Conservation (phyloP, 2,113 vertebrate species). For the Physeter macrocephalus region DNA sequence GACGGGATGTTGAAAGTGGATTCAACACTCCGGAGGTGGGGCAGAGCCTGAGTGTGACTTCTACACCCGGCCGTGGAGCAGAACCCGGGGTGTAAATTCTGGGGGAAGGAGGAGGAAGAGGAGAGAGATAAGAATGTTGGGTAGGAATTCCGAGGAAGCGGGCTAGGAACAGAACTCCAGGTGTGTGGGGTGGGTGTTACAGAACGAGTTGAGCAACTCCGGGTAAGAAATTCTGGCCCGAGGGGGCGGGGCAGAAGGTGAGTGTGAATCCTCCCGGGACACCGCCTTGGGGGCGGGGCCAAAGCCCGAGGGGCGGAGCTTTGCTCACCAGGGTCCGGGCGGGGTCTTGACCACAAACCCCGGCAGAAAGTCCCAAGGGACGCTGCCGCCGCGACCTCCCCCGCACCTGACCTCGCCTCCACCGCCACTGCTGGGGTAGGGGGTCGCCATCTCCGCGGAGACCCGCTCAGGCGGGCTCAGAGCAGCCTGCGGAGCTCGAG, state of each 20-base stretch:
- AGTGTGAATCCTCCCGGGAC: no score
- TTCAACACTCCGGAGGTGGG: neutral
- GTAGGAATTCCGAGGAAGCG: neutral
- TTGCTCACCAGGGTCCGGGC: constrained; percentile 88
- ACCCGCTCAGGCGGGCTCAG: constrained; percentile 63
- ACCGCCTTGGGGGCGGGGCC: neutral
- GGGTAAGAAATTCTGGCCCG: neutral
- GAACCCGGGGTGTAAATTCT: neutral
- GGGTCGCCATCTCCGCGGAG: constrained; percentile 84
- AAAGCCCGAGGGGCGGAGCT: neutral
- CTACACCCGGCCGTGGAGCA: neutral
- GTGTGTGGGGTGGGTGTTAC: neutral
- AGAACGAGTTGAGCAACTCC: rapidly evolving
- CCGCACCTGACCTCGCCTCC: constrained; percentile 82
- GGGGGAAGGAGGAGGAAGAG: neutral
- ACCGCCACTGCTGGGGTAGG: constrained; percentile 78
- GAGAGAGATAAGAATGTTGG: neutral
- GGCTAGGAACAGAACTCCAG: neutral
- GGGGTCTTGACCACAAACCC: constrained; percentile 89
- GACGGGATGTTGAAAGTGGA: neutral
- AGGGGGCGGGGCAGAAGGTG: neutral
- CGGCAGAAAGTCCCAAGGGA: constrained; percentile 92
- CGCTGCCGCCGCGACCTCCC: constrained; percentile 76
- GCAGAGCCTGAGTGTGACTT: neutral
- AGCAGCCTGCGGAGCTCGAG: constrained; percentile 75